Conservation (phyloP, 2,113 vertebrate species). For the Lophotis ruficrista region DNA sequence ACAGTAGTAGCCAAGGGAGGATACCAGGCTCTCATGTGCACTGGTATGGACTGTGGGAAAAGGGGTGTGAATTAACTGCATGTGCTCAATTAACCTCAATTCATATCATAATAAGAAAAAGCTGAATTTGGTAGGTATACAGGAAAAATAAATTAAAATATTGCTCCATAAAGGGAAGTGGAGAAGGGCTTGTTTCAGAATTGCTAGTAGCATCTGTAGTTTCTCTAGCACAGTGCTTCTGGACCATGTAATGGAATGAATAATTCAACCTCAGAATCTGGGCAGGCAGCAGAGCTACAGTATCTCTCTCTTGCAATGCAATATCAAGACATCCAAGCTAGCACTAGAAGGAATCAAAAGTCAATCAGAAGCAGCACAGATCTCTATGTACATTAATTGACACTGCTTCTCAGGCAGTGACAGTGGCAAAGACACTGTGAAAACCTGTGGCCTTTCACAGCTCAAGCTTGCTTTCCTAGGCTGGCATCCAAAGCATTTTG, state of each 20-base stretch:
- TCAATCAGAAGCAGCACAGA: not conserved
- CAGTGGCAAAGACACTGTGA: not conserved
- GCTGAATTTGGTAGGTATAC: not conserved
- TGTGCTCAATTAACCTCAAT: not conserved
- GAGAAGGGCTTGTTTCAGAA: not conserved
- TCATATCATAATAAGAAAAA: not conserved
- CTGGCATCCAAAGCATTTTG: not conserved
- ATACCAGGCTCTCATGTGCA: not conserved
- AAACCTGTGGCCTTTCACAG: not conserved
- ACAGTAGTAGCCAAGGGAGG: not conserved
- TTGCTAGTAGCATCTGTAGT: not conserved
- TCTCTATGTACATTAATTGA: not conserved
- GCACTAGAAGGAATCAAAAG: not conserved
- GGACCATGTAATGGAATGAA: not conserved
- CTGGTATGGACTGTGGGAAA: not conserved
- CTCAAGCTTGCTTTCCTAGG: not conserved
- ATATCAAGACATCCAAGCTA: not conserved
- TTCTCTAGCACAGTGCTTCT: not conserved
- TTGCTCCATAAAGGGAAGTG: not conserved
- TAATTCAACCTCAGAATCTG: not conserved
- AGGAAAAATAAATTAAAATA: not conserved
- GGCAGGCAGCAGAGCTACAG: not conserved
- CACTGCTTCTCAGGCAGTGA: not conserved
- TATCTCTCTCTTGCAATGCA: not conserved
- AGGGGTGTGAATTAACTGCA: not conserved